These are phyloP conservation scores for Drosophila guanche DNA, from an alignment of 1,140 invertebrate species.

Conservation along the genomic window DNA sequence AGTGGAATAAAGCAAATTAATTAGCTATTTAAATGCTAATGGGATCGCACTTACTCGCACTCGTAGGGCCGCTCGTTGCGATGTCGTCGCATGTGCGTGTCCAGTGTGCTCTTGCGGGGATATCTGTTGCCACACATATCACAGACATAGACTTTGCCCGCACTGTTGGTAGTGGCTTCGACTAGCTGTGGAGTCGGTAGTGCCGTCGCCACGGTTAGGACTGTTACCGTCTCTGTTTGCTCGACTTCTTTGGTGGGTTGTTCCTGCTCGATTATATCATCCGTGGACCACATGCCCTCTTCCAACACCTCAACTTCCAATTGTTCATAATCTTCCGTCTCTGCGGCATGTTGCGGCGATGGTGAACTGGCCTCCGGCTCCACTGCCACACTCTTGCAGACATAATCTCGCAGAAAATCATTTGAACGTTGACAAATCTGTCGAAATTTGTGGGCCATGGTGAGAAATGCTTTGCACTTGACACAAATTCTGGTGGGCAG, in stretches of 20 bases:
- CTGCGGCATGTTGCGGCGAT: background rate
- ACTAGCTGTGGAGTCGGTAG: background rate
- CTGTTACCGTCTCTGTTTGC: slow-evolving; percentile 6
- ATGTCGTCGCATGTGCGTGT: slow-evolving; percentile 78
- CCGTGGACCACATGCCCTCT: slow-evolving; percentile 46
- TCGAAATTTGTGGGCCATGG: slow-evolving; percentile 68
- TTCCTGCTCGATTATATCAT: slow-evolving; percentile 41
- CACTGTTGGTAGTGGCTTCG: no score
- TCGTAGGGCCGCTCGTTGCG: slow-evolving; percentile 72
- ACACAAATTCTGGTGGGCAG: slow-evolving; percentile 65
- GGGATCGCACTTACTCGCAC: slow-evolving; percentile 75
- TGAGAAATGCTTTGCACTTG: slow-evolving; percentile 69
- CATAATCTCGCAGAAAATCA: slow-evolving; percentile 65
- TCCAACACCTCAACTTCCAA: slow-evolving; percentile 55
- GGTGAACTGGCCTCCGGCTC: background rate
- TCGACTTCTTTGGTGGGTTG: background rate
- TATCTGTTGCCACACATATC: slow-evolving; percentile 78
- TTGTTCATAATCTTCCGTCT: slow-evolving; percentile 41
- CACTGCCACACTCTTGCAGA: slow-evolving; percentile 30
- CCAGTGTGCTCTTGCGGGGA: slow-evolving; percentile 70
- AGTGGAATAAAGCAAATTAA: background rate
- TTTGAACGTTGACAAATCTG: slow-evolving; percentile 74
- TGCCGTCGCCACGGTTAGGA: slow-evolving; percentile 8
- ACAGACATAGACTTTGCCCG: slow-evolving; percentile 62
- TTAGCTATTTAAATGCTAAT: no score